phyloP scores from a whole-genome alignment of 2,888 invertebrate species.

The Caenorhabditis virilis region DNA sequence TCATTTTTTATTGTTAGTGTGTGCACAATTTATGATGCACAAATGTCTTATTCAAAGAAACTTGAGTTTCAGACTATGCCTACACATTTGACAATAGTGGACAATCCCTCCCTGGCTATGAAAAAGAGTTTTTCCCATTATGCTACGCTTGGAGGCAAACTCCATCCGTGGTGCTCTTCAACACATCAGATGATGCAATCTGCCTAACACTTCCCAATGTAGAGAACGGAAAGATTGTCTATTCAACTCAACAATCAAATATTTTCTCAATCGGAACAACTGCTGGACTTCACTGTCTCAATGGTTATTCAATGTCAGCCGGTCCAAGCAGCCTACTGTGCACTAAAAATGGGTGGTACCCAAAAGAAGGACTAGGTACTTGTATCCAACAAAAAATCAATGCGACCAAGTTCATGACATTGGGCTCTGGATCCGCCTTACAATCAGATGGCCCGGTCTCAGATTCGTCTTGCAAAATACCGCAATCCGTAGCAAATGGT shows the following conservation, averaged over 20 bases:
- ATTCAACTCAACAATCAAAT: slow-evolving; percentile 26
- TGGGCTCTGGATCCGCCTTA: not conserved
- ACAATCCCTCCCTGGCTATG: slow-evolving; percentile 31
- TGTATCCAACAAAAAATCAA: slow-evolving; percentile 14
- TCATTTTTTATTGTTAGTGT: not conserved
- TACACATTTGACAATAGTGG: slow-evolving; percentile 37
- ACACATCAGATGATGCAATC: slow-evolving; percentile 23
- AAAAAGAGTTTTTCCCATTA: slow-evolving; percentile 36
- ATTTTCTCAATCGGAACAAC: slow-evolving; percentile 49
- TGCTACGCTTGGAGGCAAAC: slow-evolving; percentile 48
- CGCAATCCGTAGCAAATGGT: slow-evolving; percentile 13
- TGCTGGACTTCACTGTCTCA: slow-evolving; percentile 43
- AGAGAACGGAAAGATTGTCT: slow-evolving; percentile 24
- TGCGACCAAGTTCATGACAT: not conserved
- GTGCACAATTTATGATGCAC: not conserved
- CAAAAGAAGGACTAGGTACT: slow-evolving; percentile 23
- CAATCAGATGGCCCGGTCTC: not conserved
- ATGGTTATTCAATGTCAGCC: slow-evolving; percentile 22
- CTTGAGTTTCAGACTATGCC: slow-evolving; percentile 23
- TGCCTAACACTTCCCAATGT: slow-evolving; percentile 16
- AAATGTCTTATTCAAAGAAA: not conserved
- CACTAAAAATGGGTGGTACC: slow-evolving; percentile 48
- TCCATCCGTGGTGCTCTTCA: slow-evolving; percentile 30
- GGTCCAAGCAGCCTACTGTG: slow-evolving; percentile 37
- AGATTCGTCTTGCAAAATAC: slow-evolving; percentile 9